These are phyloP conservation scores for Porites rus DNA, from an alignment of 92 coral and sea anemone species.

Conservation along the genomic window DNA sequence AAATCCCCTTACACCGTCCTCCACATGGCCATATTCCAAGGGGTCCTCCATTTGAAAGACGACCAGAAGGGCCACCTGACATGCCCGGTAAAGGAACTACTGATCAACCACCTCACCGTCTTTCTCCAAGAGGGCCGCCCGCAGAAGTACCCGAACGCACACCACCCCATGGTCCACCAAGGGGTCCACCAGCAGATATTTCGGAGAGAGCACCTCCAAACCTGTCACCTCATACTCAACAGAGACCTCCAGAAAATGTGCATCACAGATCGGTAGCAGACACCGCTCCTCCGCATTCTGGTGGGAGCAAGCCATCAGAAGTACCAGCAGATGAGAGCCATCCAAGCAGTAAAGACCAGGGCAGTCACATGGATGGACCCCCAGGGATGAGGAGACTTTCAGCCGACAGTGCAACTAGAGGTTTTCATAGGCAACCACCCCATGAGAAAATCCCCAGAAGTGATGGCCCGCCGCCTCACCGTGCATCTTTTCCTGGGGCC, in stretches of 20 bases:
- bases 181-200: conserved; percentile 27
- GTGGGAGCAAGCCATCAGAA: neutral
- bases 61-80: conserved; percentile 53
- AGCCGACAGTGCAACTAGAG: neutral
- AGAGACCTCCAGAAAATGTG: neutral
- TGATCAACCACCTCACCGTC: conserved; percentile 18
- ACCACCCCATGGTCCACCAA: conserved; percentile 5
- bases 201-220: conserved; percentile 16
- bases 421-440: conserved; percentile 8
- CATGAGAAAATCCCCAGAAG: conserved; percentile 30
- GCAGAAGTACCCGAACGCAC: neutral
- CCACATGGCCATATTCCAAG: conserved; percentile 17
- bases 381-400: conserved; percentile 18
- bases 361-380: neutral
- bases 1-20: neutral
- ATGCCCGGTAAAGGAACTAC: conserved; percentile 15
- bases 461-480: conserved; percentile 33
- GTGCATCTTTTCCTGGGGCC: conserved; percentile 21
- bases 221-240: neutral
- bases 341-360: neutral
- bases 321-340: conserved; percentile 2
- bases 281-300: neutral
- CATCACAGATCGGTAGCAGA: neutral
- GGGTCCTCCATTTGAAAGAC: conserved; percentile 34
- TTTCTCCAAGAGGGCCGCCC: conserved; percentile 6